A percentile compares a stretch with the other conserved stretches of the same genome.
Evolutionary conservation across 2,888 invertebrate species (phyloP).

Genomic region (Athetis lepigone): DNA sequence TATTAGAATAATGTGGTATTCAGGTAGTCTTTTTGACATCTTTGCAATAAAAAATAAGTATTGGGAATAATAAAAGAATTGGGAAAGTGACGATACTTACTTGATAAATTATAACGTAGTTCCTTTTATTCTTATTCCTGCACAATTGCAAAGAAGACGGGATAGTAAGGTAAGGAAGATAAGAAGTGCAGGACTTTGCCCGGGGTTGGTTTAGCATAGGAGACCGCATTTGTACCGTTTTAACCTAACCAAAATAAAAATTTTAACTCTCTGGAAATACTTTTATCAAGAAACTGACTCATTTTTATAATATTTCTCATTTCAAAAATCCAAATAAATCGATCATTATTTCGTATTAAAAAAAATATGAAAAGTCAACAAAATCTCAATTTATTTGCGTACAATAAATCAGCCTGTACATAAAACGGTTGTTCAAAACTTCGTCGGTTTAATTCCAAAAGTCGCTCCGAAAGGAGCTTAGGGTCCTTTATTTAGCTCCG

Average conservation of each 20-base stretch:
- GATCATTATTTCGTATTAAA: neutral
- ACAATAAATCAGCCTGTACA: slow-evolving; percentile 74
- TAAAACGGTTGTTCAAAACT: slow-evolving; percentile 68
- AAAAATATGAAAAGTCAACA: slow-evolving; percentile 46
- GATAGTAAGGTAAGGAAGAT: too few species aligned
- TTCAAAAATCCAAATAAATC: neutral
- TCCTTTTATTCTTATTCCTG: neutral
- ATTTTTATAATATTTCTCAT: neutral
- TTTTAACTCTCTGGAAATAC: neutral
- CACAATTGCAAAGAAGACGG: too few species aligned
- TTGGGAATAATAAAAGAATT: neutral
- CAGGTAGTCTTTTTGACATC: slow-evolving; percentile 50
- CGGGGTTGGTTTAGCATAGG: too few species aligned
- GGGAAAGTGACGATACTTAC: neutral
- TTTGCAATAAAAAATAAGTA: slow-evolving; percentile 14
- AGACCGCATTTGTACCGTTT: too few species aligned
- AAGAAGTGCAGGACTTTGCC: too few species aligned
- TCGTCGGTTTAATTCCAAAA: slow-evolving; percentile 78
- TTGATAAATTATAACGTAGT: neutral
- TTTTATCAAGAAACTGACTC: neutral
- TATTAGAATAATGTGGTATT: slow-evolving; percentile 50
- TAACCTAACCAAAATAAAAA: too few species aligned
- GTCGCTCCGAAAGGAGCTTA: slow-evolving; percentile 72
- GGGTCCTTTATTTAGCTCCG: slow-evolving; percentile 69
- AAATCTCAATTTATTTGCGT: slow-evolving; percentile 48